Evolutionary conservation across 2,888 invertebrate genomes (phyloP), one percentile per base, ranked within the genome.

Genomic region (Ophion slaviceki): DNA sequence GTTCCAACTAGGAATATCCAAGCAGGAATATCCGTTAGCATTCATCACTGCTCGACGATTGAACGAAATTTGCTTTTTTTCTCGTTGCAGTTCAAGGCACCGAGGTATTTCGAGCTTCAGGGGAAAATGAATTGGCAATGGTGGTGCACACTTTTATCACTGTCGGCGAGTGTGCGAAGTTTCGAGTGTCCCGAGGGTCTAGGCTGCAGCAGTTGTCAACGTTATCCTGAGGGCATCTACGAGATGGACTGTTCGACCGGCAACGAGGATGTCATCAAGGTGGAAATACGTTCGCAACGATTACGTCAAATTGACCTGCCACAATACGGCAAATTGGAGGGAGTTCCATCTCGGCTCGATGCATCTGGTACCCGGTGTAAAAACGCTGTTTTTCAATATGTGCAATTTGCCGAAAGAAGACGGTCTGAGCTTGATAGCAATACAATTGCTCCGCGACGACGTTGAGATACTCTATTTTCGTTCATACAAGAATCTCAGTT

Each of bases 401-500:
- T 93, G 92, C 79, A 62, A 77, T 28, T 78, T 92, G 11, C 90
- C 92, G 0, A 53, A 67, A 1, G 80, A 86, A 24, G 28, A 66
- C 1, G 88, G 89, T 28, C 72, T 93, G 2, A 87, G 86, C 0
- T 78, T 86, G 17, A 89, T 92, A 8, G 81, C 89, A 0, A 45
- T 67, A 2, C 88, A 86, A 66, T 53, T 92, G n/a, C 88, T 91
- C 5, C 84, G 76, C 8, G 70, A 85, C 4, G 68, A 80, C 2
- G 82, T 90, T 2, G 72, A 88, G 8, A 83, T n/a, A 17, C 24
- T 93, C 1, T 61, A 68, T 7, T 90, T 92, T 24, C 79, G 81
- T 6, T 90, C 90, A 0, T 88, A 75, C 61, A 85, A 82, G 14
- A 87, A 89, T 76, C 59, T 87, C 28, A 88, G 87, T 10, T 71